Conservation (phyloP, 37 sponge, comb jelly and placozoan species). For the Tethya wilhelma region DNA sequence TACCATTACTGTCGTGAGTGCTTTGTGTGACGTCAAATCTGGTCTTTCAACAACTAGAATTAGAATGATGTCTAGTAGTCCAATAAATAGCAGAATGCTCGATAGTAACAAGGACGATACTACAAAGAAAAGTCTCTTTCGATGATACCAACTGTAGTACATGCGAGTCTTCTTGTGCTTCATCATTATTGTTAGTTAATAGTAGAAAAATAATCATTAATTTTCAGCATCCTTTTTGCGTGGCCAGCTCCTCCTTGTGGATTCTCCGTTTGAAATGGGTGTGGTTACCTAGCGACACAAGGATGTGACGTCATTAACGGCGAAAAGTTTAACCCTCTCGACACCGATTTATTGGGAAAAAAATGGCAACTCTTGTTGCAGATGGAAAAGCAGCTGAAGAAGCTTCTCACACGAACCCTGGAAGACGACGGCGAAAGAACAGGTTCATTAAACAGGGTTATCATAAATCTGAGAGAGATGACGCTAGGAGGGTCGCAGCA, state of each 20-base stretch:
- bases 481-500: constrained; percentile 73
- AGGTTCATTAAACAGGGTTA: constrained; percentile 43
- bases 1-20: constrained; percentile 20
- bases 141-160: no score
- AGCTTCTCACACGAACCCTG: no score
- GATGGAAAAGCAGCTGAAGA: no score
- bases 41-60: constrained; percentile 20
- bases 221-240: background rate
- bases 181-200: no score
- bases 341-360: no score
- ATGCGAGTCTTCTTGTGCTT: no score
- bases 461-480: constrained; percentile 62
- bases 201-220: background rate
- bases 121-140: constrained; percentile 16
- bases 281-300: background rate
- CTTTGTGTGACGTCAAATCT: constrained; percentile 7
- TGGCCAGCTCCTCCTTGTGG: background rate
- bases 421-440: constrained; percentile 13
- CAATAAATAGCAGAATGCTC: background rate
- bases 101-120: constrained; percentile 12
- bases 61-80: constrained; percentile 10
- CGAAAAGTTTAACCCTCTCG: background rate
- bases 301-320: no score
- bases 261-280: background rate
- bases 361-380: no score